Base-by-base conservation (phyloP, 2,113 vertebrate species). In the Atractosteus spatula region DNA sequence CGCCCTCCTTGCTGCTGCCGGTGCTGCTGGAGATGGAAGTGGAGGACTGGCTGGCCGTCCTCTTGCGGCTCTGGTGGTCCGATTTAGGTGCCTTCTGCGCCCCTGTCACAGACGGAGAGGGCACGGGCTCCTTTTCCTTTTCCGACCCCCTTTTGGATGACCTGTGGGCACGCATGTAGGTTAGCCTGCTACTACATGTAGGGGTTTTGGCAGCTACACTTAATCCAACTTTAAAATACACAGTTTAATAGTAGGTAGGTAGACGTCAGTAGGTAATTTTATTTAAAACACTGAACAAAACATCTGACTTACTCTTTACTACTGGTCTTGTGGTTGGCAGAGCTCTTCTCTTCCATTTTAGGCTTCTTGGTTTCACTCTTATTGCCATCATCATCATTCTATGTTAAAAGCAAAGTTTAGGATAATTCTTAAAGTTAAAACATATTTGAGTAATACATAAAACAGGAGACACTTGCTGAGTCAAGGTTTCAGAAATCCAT, bases 101-200 rank as follows among this genome's bases (percentile, higher is more conserved):
- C 66, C 82, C 88, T 0, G 92, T 84, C 10, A 94, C 93, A 74
- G 93, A 95, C 29, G 97, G 96, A 73, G 97, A 98, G 0, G 96
- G 94, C 2, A 93, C 91, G 2, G 93, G 91, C 79, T 98, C 96
- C 80, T 98, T 98, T 76, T 98, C 97, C 84, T 97, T 97, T 72
- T 94, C 90, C 82, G 85, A 64, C 74, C 86, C 92, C 74, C 93
- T 92, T 79, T 98, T 98, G 3, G 94, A 94, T 70, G 94, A 96
- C 83, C 90, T 91, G 80, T 41, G 41, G 71, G 7, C 64, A 3
- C 3, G 65, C 3, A 43, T 2, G 17, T 17, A 11, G 47, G 47
- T 51, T 1, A 5, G 10, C 5, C 1, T 41, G 55, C 29, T 13
- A 2, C 7, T 1, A 2, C 16, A 12, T 17, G 4, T 41, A 7